Base-by-base conservation (phyloP, 37 sponge, comb jelly and placozoan genomes). In the Aplysina aerophoba region DNA sequence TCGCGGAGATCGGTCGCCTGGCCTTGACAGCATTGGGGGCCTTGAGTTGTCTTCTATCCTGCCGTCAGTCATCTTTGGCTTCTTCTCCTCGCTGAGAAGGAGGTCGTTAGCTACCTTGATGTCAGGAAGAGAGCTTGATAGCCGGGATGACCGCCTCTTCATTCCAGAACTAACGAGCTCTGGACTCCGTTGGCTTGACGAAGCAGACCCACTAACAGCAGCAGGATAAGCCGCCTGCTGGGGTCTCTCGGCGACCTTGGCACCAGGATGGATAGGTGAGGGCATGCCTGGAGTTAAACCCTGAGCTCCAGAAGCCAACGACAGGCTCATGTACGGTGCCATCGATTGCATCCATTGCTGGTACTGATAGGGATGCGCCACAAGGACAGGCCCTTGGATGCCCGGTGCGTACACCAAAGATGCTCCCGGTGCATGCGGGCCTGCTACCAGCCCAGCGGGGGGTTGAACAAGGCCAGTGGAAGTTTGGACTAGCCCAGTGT, bases 91-190 rank as follows among this genome's bases (percentile, higher is more conserved):
- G 15, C 59, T 19, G 19, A 58, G 19, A 19, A 20, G 59, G 59
- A 19, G 19, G 19, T 15, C 15, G 59, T 20, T 58, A 19, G 59
- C 59, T 15, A 58, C 59, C 20, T 30, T 73, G 74, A 73, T 73
- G 39, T 73, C 74, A 8, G 74, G 74, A 37, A 73, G 41, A 73
- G 74, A 73, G 20, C 40, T 30, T 11, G 74, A 73, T 5, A 33
- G 74, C 30, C 74, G 38, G 14, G 40, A 38, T n/a, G n/a, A n/a
- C 5, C 38, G 17, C 40, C 40, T 37, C 74, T 73, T 33, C 20
- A 73, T 12, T 8, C 40, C 40, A 11, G 38, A 37, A 19, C 20
- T 12, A 31, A 31, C 74, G 11, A 73, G 74, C 12, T 73, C 74
- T 8, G 74, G 74, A 8, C 27, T 30, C 27, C 27, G 66, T 16